A percentile compares a stretch with the other conserved stretches of the same genome.
Conservation (phyloP, 1,140 invertebrate genomes). For the Antheraea pernyi region DNA sequence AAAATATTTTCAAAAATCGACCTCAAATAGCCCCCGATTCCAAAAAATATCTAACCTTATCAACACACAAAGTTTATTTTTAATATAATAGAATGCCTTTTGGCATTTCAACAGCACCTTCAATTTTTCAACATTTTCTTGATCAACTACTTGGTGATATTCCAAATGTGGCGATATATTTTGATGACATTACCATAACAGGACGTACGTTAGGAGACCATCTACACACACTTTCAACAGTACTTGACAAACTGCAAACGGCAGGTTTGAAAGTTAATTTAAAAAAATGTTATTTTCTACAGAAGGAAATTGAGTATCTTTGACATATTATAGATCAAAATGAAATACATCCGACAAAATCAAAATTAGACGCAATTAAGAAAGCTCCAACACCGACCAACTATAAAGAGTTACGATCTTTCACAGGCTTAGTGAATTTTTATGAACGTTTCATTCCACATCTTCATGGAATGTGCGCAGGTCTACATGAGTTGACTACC, state of each 20-base stretch:
- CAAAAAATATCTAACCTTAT: slow-evolving; percentile 14
- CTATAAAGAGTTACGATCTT: slow-evolving; percentile 17
- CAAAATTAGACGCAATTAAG: no score
- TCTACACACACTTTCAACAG: no score
- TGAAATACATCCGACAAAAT: no score
- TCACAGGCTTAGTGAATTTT: slow-evolving; percentile 16
- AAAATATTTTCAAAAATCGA: slow-evolving; percentile 19
- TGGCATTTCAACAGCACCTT: slow-evolving; percentile 56
- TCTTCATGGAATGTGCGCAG: slow-evolving; percentile 16
- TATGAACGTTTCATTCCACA: slow-evolving; percentile 20
- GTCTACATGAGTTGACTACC: slow-evolving; percentile 13
- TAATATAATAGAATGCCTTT: slow-evolving; percentile 40
- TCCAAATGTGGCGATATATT: slow-evolving; percentile 46
- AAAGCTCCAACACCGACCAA: slow-evolving; percentile 15
- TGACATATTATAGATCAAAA: no score
- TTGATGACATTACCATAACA: slow-evolving; percentile 62
- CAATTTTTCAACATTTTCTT: slow-evolving; percentile 51
- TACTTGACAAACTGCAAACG: no score
- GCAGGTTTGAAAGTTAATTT: no score
- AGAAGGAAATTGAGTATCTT: no score
- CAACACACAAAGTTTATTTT: slow-evolving; percentile 17
- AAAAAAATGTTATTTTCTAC: no score
- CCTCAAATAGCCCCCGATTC: slow-evolving; percentile 14
- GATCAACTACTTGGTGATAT: slow-evolving; percentile 42
- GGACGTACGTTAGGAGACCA: not conserved